Evolutionary conservation across 2,888 invertebrate genomes (phyloP), one percentile per base, ranked within the genome.

Genomic region (Chrysomela aeneicollis): DNA sequence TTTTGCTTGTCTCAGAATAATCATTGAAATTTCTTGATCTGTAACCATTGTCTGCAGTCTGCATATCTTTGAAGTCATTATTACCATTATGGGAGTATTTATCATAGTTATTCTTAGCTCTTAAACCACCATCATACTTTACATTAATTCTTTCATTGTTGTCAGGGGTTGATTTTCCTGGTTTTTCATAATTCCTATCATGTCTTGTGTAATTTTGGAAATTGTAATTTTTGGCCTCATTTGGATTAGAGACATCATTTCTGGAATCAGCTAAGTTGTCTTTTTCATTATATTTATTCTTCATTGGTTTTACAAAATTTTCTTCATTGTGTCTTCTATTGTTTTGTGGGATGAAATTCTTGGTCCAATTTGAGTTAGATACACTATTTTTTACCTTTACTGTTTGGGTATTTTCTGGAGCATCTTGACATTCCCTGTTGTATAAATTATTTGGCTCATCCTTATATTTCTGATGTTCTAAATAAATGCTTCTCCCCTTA

Each of bases 121-220:
- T 60, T 42, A 15, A 42, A 42, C 42, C 42, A n/a, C 42, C 42
- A 19, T 60, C 73, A 67, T 68, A 72, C 57, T 59, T 68, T 50
- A 66, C 68, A 37, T 66, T 71, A 59, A 67, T 71, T 10, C 74
- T 72, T 26, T 76, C 75, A 15, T 73, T 69, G 63, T 77, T 73
- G 68, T 74, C 73, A 62, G 8, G 42, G 32, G 32, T 26, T 5
- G 3, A 5, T 35, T 9, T 35, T 10, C 2, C 42, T 10, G 50
- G 26, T 15, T 57, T 55, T 51, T 46, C 62, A 26, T 57, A 50
- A 51, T 19, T 35, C 17, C 26, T 22, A 26, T 57, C 57, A 42
- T 57, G 37, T 55, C 57, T 57, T 35, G 46, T 62, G 57, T 30
- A 47, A 47, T 61, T 54, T 49, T 35, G 47, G 19, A 19, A 61